These are phyloP conservation scores for Edolisoma coerulescens DNA, from an alignment of 2,113 vertebrate species.

Conservation along the genomic window DNA sequence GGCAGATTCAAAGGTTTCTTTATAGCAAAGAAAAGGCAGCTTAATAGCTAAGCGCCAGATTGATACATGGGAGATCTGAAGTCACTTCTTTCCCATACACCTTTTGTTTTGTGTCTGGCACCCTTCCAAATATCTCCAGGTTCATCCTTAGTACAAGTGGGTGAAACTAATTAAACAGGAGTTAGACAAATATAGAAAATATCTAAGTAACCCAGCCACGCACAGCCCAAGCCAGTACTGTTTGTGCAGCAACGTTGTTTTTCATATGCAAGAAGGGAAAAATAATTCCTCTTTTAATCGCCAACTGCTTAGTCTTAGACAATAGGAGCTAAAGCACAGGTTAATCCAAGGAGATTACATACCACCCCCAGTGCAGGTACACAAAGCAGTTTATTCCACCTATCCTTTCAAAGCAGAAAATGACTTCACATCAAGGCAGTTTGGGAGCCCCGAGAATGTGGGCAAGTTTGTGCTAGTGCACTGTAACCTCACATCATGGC, in stretches of 20 bases:
- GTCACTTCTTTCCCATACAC: not conserved
- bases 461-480: not conserved
- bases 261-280: not conserved
- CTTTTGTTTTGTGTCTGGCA: not conserved
- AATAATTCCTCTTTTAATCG: not conserved
- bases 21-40: not conserved
- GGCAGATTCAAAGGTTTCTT: not conserved
- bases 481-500: not conserved
- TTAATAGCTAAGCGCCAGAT: not conserved
- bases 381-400: not conserved
- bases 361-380: not conserved
- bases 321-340: not conserved
- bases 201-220: not conserved
- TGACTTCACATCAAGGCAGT: not conserved
- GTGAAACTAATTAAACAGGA: not conserved
- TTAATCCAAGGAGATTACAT: not conserved
- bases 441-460: not conserved
- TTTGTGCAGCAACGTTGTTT: not conserved
- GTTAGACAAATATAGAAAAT: not conserved
- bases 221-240: not conserved
- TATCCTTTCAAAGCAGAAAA: not conserved
- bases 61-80: not conserved
- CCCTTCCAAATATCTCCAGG: not conserved
- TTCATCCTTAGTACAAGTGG: not conserved
- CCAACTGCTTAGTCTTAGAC: not conserved